Evolutionary conservation across 2,797 vertebrate species (phyloP).

Genomic region (Silurus lanzhouensis): DNA sequence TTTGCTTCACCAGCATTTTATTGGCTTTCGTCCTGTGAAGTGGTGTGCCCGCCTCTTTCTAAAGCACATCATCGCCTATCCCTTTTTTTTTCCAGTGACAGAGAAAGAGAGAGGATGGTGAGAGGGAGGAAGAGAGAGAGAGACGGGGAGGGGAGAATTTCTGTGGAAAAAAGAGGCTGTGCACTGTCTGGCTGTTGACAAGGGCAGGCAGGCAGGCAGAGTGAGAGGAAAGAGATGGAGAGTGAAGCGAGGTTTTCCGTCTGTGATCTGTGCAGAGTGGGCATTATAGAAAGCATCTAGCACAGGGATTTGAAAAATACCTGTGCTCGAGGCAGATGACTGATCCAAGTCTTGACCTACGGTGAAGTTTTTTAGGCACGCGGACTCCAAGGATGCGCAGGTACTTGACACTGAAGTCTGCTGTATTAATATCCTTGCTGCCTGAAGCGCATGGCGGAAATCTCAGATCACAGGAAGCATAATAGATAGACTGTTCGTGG

Average conservation of each 20-base stretch:
- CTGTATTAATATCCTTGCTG: constrained; percentile 54
- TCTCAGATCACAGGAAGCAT: constrained; percentile 57
- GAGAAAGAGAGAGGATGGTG: constrained; percentile 51
- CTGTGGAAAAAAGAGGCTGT: constrained; percentile 68
- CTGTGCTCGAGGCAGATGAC: constrained; percentile 32
- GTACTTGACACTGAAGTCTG: constrained; percentile 37
- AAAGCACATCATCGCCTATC: constrained; percentile 58
- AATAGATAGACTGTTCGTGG: constrained; percentile 65
- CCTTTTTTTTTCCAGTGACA: constrained; percentile 53
- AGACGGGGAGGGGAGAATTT: constrained; percentile 61
- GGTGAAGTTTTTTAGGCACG: constrained; percentile 30
- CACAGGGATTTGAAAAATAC: constrained; percentile 50
- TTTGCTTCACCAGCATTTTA: constrained; percentile 35
- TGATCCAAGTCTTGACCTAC: constrained; percentile 28
- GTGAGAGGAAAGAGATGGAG: constrained; percentile 51
- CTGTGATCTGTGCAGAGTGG: constrained; percentile 62
- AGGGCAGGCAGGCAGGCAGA: constrained; percentile 53
- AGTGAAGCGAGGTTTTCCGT: constrained; percentile 60
- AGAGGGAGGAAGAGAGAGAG: constrained; percentile 38
- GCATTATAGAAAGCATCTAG: constrained; percentile 67
- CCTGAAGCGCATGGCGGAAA: constrained; percentile 63
- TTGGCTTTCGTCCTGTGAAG: constrained; percentile 36
- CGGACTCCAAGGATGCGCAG: constrained; percentile 34
- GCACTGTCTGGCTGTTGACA: constrained; percentile 63
- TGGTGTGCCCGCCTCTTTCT: constrained; percentile 61